These are phyloP conservation scores for Polypterus senegalus DNA, from an alignment of 2,113 vertebrate species.

Conservation along the genomic window DNA sequence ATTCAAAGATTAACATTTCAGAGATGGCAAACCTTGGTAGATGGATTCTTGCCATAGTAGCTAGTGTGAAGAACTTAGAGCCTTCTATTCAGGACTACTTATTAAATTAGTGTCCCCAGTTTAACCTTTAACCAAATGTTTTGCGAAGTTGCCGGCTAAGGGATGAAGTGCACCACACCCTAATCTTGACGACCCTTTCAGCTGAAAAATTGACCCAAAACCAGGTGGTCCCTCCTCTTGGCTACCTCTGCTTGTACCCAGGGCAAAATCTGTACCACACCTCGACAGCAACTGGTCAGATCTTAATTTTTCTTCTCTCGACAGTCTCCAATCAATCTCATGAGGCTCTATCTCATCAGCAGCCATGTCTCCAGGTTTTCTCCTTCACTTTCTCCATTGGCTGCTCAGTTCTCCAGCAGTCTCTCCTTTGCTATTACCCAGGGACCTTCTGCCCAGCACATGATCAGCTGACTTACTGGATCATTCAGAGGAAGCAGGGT, in stretches of 20 bases:
- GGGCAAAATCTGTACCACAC: constrained; percentile 89
- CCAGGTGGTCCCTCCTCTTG: constrained; percentile 88
- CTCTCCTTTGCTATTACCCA: constrained; percentile 81
- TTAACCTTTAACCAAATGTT: constrained; percentile 87
- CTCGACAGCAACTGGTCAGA: constrained; percentile 67
- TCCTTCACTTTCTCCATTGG: constrained; percentile 82
- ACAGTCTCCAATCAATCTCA: constrained; percentile 88
- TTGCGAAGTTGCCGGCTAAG: constrained; percentile 87
- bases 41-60: constrained; percentile 86
- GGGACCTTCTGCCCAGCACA: constrained; percentile 71
- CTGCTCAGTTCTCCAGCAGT: constrained; percentile 82
- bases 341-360: constrained; percentile 83
- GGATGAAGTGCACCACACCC: constrained; percentile 70
- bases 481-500: constrained; percentile 70
- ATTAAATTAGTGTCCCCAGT: constrained; percentile 96
- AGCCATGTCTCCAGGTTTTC: constrained; percentile 94
- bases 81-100: constrained; percentile 97
- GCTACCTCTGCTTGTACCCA: constrained; percentile 92
- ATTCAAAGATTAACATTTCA: constrained; percentile 84
- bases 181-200: constrained; percentile 69
- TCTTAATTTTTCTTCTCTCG: constrained; percentile 72
- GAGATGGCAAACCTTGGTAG: constrained; percentile 82
- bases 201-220: constrained; percentile 65
- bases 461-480: constrained; percentile 74
- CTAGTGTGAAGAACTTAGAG: constrained; percentile 85